Base-by-base conservation (phyloP, 2,888 invertebrate genomes). In the Sarcophaga subvicina region DNA sequence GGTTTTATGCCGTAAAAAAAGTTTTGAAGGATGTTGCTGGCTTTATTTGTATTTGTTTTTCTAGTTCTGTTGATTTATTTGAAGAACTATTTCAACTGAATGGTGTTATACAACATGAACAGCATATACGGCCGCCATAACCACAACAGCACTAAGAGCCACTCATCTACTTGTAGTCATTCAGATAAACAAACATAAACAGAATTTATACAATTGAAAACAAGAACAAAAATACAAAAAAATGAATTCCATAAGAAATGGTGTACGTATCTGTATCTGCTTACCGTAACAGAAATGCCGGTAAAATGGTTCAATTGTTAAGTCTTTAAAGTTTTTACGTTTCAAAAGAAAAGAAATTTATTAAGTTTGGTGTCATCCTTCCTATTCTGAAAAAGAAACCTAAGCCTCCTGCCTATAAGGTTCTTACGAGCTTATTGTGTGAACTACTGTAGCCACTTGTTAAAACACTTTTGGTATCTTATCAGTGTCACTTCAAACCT, bases 61-160 rank as follows among this genome's bases (percentile, higher is more conserved):
- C 76, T 63, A 66, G 54, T 77, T 80, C 77, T 84, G 70, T 75
- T 84, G 84, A 84, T 76, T 84, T 76, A 80, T 84, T 71, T 84
- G 27, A 71, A 79, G 63, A 80, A 69, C 73, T 73, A 79, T 83
- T 75, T 63, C 2, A 83, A 62, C 59, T 66, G 37, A 66, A 66
- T 60, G 27, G 4, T 37, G 72, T 76, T 78, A 71, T 72, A 78
- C 25, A 22, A 63, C 11, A 63, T 63, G 22, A 20, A 14, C 63
- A 12, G 20, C 37, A 37, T 37, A 37, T 37, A 37, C 1, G 37
- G 37, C 37, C 37, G 60, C 59, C 27, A 71, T 75, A 79, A 20
- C 63, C 66, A 75, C 78, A 75, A 79, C 49, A 59, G 45, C 2
- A 17, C 54, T 59, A 79, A 79, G 67, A 75, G 82, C 75, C 70